phyloP scores from a whole-genome alignment of 1,140 invertebrate species.

The Onthophagus taurus region DNA sequence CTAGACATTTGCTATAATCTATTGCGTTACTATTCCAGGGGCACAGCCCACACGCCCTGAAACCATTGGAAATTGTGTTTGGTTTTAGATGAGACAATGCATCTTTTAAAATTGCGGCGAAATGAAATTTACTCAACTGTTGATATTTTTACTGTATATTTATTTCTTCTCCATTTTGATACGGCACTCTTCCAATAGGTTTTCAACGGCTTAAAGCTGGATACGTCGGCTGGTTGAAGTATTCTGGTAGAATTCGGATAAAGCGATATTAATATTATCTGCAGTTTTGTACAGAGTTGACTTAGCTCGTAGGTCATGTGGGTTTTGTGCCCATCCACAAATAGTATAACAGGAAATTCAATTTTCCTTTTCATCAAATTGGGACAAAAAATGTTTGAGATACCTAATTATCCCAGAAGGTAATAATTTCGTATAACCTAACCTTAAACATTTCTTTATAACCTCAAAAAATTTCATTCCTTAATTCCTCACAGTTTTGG shows the following conservation, averaged over 20 bases:
- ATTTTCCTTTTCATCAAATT: no score
- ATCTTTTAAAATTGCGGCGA: slow-evolving; percentile 23
- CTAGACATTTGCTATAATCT: slow-evolving; percentile 24
- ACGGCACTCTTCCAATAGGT: slow-evolving; percentile 26
- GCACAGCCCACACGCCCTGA: slow-evolving; percentile 19
- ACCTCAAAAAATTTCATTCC: no score
- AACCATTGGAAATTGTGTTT: slow-evolving; percentile 19
- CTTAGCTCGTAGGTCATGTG: slow-evolving; percentile 23
- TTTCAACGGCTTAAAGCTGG: slow-evolving; percentile 32
- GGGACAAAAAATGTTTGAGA: no score
- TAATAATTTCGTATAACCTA: no score
- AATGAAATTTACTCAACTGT: slow-evolving; percentile 20
- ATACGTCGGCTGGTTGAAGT: slow-evolving; percentile 34
- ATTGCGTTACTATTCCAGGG: slow-evolving; percentile 20
- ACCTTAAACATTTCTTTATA: no score
- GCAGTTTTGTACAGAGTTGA: slow-evolving; percentile 20
- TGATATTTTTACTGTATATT: slow-evolving; percentile 9
- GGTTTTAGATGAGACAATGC: slow-evolving; percentile 18
- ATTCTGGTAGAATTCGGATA: slow-evolving; percentile 13
- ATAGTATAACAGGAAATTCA: no score
- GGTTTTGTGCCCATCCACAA: slow-evolving; percentile 29
- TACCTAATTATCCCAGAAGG: no score
- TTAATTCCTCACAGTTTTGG: no score
- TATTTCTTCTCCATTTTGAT: slow-evolving; percentile 17
- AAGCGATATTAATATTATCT: slow-evolving; percentile 12